Percentiles rank a stretch among this genome's conserved stretches.
Evolutionary conservation across 2,888 invertebrate species (phyloP).

Genomic region (Hipparchia sbordonii): DNA sequence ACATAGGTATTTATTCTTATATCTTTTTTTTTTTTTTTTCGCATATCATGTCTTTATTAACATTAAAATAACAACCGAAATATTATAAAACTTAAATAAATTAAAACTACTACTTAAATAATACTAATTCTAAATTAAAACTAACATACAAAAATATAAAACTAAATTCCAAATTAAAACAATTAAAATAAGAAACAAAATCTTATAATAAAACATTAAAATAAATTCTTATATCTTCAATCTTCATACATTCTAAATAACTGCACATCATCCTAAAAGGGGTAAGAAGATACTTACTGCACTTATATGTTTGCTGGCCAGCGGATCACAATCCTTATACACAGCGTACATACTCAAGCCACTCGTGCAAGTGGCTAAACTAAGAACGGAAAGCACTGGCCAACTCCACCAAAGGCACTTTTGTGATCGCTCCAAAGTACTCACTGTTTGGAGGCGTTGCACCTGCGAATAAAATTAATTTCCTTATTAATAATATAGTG

Average conservation of each 20-base stretch:
- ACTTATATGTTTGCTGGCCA: slow-evolving; percentile 82
- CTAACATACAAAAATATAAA: too few relatives aligned
- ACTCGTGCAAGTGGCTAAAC: slow-evolving; percentile 88
- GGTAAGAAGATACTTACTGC: slow-evolving; percentile 59
- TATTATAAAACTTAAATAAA: too few relatives aligned
- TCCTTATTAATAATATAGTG: not conserved
- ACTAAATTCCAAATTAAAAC: too few relatives aligned
- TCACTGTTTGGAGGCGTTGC: slow-evolving; percentile 88
- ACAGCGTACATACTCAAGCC: slow-evolving; percentile 94
- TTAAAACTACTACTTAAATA: too few relatives aligned
- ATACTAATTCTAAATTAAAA: too few relatives aligned
- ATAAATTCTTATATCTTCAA: not conserved
- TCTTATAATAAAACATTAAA: too few relatives aligned
- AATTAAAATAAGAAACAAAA: too few relatives aligned
- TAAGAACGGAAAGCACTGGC: slow-evolving; percentile 89
- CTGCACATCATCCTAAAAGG: too few relatives aligned
- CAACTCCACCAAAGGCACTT: slow-evolving; percentile 90
- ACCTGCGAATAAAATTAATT: slow-evolving; percentile 62
- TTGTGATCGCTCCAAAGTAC: slow-evolving; percentile 87
- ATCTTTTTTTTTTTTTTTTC: too few relatives aligned
- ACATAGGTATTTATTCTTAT: not conserved
- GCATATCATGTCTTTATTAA: too few relatives aligned
- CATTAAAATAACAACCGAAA: too few relatives aligned
- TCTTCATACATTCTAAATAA: too few relatives aligned
- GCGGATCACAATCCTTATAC: slow-evolving; percentile 92